These are phyloP conservation scores for Cydia amplana DNA, from an alignment of 1,140 invertebrate species.

Conservation along the genomic window DNA sequence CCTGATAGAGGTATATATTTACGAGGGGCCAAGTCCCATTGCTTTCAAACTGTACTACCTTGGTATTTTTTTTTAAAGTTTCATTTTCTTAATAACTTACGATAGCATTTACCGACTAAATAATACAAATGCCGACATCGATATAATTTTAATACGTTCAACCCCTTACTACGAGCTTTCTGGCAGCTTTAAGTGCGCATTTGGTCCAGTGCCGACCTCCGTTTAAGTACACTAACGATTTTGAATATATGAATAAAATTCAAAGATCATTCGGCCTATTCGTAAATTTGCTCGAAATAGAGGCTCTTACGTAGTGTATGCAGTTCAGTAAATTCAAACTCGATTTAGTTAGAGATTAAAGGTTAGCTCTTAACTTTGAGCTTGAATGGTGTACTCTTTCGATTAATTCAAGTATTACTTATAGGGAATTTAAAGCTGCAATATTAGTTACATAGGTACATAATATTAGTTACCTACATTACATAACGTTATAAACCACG, in stretches of 20 bases:
- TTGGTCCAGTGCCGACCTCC: constrained; percentile 48
- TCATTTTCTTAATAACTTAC: too few relatives aligned
- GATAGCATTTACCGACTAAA: neutral
- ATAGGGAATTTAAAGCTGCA: too few relatives aligned
- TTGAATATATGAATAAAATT: constrained; percentile 37
- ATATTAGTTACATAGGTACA: too few relatives aligned
- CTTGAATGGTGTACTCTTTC: too few relatives aligned
- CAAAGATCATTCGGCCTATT: constrained; percentile 21
- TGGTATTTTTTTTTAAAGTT: too few relatives aligned
- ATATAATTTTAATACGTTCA: neutral
- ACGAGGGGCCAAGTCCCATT: too few relatives aligned
- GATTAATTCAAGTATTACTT: too few relatives aligned
- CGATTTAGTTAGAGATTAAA: neutral
- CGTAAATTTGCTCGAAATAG: neutral
- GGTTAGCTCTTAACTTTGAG: too few relatives aligned
- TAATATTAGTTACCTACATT: too few relatives aligned
- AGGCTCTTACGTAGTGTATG: neutral
- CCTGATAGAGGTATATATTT: too few relatives aligned
- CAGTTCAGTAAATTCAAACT: neutral
- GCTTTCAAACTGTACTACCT: too few relatives aligned
- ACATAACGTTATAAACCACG: too few relatives aligned
- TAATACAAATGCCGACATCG: constrained; percentile 29
- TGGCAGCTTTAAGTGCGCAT: constrained; percentile 53
- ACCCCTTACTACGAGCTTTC: constrained; percentile 41
- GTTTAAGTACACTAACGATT: constrained; percentile 39